Base-by-base conservation (phyloP, 2,888 invertebrate species). In the Oithona nana region DNA sequence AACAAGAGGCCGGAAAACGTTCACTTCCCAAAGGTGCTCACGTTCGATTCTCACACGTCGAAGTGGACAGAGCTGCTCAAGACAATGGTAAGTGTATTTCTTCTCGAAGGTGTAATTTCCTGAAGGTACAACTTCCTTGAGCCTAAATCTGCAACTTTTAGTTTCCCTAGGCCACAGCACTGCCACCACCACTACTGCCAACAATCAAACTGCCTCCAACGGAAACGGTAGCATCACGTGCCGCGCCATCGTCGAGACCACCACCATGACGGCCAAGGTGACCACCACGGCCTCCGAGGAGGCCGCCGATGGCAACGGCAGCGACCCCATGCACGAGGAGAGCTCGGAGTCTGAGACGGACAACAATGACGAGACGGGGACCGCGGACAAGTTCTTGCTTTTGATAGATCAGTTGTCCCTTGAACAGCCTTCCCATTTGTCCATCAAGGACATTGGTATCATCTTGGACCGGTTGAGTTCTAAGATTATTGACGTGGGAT, bases 391-490 rank as follows among this genome's bases (percentile, higher is more conserved):
- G 69, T 89, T 90, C 78, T 82, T 92, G 71, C 79, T 92, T 72
- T 81, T 92, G 69, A 88, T 89, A 74, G 92, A 92, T 76, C 90
- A 90, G 75, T 79, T 90, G 68, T 88, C 88, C 72, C 86, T 88
- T 69, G 88, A 90, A 73, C 88, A 89, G 76, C 89, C 88, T 75
- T 82, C 86, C 66, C 89, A 89, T 72, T 81, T 92, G 68, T 88
- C 86, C 73, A 88, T 92, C 76, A 90, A 90, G 75, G 92, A 92
- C 75, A 90, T 92, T 75, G 92, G 92, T 68, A 88, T 92, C 73
- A 92, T 92, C 71, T 79, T 92, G 69, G 92, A 92, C 75, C 79
- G 90, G 69, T 81, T 92, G 70, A 88, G 84, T 75, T 88, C 89
- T 65, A 92, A 90, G 76, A 92, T 92, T 69, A 79, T 92, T 67